phyloP scores from a whole-genome alignment of 2,888 invertebrate genomes.

The Xanthia togata region DNA sequence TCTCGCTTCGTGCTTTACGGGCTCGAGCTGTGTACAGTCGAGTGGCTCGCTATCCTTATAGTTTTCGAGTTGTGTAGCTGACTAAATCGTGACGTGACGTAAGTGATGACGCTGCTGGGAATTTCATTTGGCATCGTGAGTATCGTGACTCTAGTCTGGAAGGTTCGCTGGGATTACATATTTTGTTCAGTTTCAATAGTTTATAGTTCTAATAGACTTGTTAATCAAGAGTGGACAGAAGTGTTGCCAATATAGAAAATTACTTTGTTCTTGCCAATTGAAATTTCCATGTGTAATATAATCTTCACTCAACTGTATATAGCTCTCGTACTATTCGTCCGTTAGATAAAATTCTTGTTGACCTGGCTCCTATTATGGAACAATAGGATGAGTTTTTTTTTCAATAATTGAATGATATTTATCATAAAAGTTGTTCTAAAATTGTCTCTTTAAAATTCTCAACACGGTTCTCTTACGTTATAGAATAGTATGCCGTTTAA shows the following conservation, averaged over 20 bases:
- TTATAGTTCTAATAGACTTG: constrained; percentile 48
- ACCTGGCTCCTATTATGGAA: constrained; percentile 71
- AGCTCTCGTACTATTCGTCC: constrained; percentile 81
- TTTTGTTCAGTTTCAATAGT: constrained; percentile 59
- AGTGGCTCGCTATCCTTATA: constrained; percentile 83
- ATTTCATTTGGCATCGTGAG: constrained; percentile 65
- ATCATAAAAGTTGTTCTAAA: constrained; percentile 69
- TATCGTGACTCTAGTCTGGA: constrained; percentile 58
- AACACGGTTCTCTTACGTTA: constrained; percentile 78
- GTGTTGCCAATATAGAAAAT: constrained; percentile 52
- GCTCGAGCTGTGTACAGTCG: constrained; percentile 83
- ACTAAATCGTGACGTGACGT: constrained; percentile 68
- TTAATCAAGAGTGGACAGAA: constrained; percentile 49
- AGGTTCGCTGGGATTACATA: constrained; percentile 46
- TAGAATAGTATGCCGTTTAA: constrained; percentile 79
- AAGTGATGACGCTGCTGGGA: constrained; percentile 56
- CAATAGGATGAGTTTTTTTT: constrained; percentile 63
- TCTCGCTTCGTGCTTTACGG: constrained; percentile 80
- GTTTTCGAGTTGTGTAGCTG: constrained; percentile 85
- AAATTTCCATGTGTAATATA: constrained; percentile 68
- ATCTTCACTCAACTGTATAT: constrained; percentile 78
- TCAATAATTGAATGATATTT: constrained; percentile 62
- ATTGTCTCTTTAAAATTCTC: constrained; percentile 71
- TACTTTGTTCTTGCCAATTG: constrained; percentile 66
- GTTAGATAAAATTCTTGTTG: constrained; percentile 79